Base-by-base conservation (phyloP, 2,888 invertebrate genomes). In the Clitarchus hookeri region DNA sequence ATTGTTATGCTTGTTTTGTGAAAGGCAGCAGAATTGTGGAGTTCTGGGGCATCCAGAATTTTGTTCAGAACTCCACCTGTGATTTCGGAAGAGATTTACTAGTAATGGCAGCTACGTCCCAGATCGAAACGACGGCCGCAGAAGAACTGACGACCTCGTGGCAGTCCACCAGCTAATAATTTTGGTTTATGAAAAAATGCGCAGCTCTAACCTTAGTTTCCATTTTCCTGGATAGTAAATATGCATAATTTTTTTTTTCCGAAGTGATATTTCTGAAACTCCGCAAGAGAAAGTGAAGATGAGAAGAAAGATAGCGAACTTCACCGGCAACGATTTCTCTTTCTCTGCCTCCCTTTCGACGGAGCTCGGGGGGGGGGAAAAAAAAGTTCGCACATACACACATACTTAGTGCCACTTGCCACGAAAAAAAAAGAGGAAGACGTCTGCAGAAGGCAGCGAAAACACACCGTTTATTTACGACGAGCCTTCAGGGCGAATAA, bases 391-490 rank as follows among this genome's bases (percentile, higher is more conserved):
- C 65, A 23, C 65, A 65, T 65, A 19, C 65, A 65, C n/a, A 65
- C n/a, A 65, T 65, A 65, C 23, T 65, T 65, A 65, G 65, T 65
- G n/a, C 65, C 65, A 65, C 65, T 65, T 23, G 65, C 65, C 65
- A 16, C 65, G 65, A 23, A 23, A 23, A 2, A 48, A 48, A 48
- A 48, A 48, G 16, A 53, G 53, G 53, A 65, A 65, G n/a, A 65
- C n/a, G 65, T 65, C 65, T 65, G 82, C 82, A 19, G 82, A 82
- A 27, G 82, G 82, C 27, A 82, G 27, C 27, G 44, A 27, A 26
- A 82, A 27, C 26, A 82, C 26, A 44, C 27, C 27, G 27, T 82
- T 82, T 82, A 82, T 82, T 82, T 82, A 82, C 44, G 82, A 82
- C 44, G 82, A 44, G 82, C 82, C 82, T 36, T 27, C 27, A 82